A percentile compares a stretch with the other conserved stretches of the same genome.
Conservation (phyloP, 2,797 vertebrate species). For the Myotis vivesi region DNA sequence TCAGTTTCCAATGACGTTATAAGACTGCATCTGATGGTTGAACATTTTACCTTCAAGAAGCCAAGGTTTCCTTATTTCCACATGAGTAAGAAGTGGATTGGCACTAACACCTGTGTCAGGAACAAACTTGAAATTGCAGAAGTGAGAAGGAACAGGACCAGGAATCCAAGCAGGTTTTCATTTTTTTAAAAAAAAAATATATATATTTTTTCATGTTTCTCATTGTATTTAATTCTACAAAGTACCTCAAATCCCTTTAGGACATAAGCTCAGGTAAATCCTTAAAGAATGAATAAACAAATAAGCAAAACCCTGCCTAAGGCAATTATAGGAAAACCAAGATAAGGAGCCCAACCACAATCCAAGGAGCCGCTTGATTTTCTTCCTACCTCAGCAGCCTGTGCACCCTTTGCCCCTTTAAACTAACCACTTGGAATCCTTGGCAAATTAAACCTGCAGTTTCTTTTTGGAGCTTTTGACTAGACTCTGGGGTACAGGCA, state of each 20-base stretch:
- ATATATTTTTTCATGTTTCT: neutral
- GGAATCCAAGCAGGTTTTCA: neutral
- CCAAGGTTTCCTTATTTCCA: neutral
- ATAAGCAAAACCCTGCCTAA: neutral
- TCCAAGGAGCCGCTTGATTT: neutral
- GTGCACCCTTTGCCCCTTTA: neutral
- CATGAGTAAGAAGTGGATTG: neutral
- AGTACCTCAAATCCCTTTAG: neutral
- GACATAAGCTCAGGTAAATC: neutral
- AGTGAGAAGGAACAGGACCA: neutral
- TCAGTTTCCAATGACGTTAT: neutral
- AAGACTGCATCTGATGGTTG: neutral
- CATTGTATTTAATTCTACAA: constrained; percentile 21
- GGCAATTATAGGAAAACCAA: constrained; percentile 10
- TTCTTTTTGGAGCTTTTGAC: neutral
- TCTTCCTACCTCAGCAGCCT: neutral
- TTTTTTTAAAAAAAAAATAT: neutral
- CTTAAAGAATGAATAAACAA: neutral
- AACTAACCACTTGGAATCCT: neutral
- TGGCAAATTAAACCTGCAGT: neutral
- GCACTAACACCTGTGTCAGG: neutral
- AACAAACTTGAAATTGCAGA: neutral
- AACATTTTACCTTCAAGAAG: neutral
- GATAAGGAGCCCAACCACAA: neutral
- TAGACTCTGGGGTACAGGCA: neutral